These are phyloP conservation scores for Ophiothrix spiculata DNA, from an alignment of 35 echinoderm and acorn worm species.

Conservation along the genomic window DNA sequence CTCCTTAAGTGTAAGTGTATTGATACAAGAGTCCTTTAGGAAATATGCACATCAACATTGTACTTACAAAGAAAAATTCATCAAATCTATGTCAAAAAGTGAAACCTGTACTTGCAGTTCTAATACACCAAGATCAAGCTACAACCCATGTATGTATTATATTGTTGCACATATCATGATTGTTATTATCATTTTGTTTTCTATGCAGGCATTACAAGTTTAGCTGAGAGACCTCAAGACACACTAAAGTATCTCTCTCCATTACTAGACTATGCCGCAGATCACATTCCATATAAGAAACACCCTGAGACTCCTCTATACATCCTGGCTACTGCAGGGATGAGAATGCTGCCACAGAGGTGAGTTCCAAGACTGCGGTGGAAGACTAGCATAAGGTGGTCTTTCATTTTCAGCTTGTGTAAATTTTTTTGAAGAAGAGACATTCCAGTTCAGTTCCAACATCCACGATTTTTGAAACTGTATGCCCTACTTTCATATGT, in stretches of 20 bases:
- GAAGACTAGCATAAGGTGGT: too few species aligned
- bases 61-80: too few species aligned
- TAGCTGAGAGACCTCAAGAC: constrained; percentile 60
- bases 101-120: not conserved
- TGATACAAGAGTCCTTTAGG: too few species aligned
- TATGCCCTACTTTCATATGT: too few species aligned
- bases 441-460: too few species aligned
- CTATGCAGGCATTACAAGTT: constrained; percentile 59
- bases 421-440: too few species aligned
- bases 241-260: constrained; percentile 60
- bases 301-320: constrained; percentile 91
- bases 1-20: too few species aligned
- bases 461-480: too few species aligned
- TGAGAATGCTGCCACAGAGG: constrained; percentile 96
- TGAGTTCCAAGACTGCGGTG: too few species aligned
- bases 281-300: constrained; percentile 78
- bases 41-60: too few species aligned
- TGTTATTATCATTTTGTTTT: not conserved
- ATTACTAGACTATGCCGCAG: constrained; percentile 80
- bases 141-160: not conserved
- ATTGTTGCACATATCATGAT: not conserved
- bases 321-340: constrained; percentile 90
- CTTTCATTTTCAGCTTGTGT: too few species aligned
- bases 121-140: not conserved
- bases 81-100: not conserved